Evolutionary conservation across 2,113 vertebrate species (phyloP).

Genomic region (Phalacrocorax brasilianus): DNA sequence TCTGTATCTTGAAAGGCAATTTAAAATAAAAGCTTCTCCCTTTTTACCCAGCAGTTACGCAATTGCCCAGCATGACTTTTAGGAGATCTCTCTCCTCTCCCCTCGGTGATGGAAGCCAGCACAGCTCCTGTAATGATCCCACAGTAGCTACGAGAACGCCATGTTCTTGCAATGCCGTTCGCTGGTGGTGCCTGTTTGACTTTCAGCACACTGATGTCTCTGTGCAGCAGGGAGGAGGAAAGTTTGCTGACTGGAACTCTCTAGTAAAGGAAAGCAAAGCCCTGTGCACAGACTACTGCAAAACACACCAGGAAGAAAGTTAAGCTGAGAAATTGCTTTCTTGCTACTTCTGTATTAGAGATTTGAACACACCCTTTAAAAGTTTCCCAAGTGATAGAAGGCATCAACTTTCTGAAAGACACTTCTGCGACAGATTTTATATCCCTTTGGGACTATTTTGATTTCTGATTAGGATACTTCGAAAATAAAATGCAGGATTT

Average conservation of each 20-base stretch:
- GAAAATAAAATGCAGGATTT: not conserved
- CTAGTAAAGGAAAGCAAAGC: not conserved
- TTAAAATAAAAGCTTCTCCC: not conserved
- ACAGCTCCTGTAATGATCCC: not conserved
- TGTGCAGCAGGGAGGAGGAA: not conserved
- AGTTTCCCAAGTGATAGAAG: not conserved
- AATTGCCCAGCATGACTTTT: not conserved
- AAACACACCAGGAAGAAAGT: not conserved
- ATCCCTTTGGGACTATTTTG: not conserved
- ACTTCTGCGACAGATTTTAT: not conserved
- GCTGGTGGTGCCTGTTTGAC: not conserved
- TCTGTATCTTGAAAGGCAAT: not conserved
- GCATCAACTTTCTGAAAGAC: not conserved
- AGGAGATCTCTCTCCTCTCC: not conserved
- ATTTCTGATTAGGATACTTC: not conserved
- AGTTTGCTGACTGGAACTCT: not conserved
- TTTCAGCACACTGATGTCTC: not conserved
- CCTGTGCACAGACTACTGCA: not conserved
- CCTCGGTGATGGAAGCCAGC: not conserved
- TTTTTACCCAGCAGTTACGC: not conserved
- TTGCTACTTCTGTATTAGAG: slow-evolving; percentile 35
- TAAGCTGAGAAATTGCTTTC: not conserved
- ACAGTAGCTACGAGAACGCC: not conserved
- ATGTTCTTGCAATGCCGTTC: not conserved
- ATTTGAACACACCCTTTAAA: not conserved